Base-by-base conservation (phyloP, 2,113 vertebrate genomes). In the Herpetotheres cachinnans region DNA sequence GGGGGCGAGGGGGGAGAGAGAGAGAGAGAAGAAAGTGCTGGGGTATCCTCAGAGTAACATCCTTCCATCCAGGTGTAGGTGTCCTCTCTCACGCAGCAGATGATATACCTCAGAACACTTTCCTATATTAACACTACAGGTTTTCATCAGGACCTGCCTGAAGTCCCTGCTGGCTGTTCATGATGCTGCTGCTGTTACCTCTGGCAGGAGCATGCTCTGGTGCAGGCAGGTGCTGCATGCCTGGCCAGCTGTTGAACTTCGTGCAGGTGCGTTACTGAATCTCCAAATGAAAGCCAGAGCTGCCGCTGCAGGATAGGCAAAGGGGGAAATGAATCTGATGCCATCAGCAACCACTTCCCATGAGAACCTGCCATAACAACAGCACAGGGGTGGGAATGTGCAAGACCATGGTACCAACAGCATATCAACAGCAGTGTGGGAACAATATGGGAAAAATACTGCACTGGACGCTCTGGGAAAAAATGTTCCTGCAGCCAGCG, bases 341-440 rank as follows among this genome's bases (percentile, higher is more conserved):
- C 13, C 22, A 12, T 16, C 0, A 0, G 38, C n/a, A 69, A 13
- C 29, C 0, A 0, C 34, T 40, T 72, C 20, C 22, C 6, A 1
- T 25, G 20, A 36, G 38, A 49, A 73, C 17, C 32, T 55, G 12
- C 27, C 21, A 0, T 30, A 62, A n/a, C 14, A 80, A 5, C 19
- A 67, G 8, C 17, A 24, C 20, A 13, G 32, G 6, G 6, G 1
- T 55, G 29, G 18, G 25, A 40, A 12, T 4, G 15, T 38, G 44
- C 24, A 46, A 69, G 24, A 22, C 52, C 0, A 0, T 26, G 25
- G 52, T 9, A 26, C 12, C 38, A 34, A 13, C 6, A 38, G 59
- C 3, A 1, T 6, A 34, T 6, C 20, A 34, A 19, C 27, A 56
- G 40, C 40, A 71, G 9, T 15, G 9, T 14, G 14, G n/a, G 10